Conservation (phyloP, 2,113 vertebrate species). For the Catharus fuscescens region DNA sequence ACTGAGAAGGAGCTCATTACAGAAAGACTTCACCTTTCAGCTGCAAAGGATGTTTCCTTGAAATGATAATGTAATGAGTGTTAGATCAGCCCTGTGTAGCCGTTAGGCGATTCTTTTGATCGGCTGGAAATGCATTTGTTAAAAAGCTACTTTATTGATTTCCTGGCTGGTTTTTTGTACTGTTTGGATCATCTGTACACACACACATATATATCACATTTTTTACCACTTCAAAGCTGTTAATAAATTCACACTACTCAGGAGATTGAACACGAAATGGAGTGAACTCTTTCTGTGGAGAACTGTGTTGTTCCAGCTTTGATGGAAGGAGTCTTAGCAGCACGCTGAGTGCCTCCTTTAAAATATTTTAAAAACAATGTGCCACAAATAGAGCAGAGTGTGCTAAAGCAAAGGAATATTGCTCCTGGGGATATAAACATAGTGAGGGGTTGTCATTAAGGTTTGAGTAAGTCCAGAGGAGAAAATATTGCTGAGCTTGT, state of each 20-base stretch:
- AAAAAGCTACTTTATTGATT: slow-evolving; percentile 74
- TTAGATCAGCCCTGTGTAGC: slow-evolving; percentile 67
- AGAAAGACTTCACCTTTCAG: slow-evolving; percentile 60
- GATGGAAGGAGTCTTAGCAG: not conserved
- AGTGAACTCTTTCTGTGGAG: slow-evolving; percentile 1
- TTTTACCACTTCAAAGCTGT: slow-evolving; percentile 70
- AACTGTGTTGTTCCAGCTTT: slow-evolving; percentile 30
- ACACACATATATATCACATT: slow-evolving; percentile 15
- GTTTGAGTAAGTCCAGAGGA: not conserved
- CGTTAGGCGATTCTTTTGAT: slow-evolving; percentile 72
- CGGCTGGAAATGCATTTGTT: slow-evolving; percentile 68
- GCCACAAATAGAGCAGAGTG: not conserved
- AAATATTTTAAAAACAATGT: slow-evolving; percentile 32
- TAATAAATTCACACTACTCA: slow-evolving; percentile 59
- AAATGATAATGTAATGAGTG: slow-evolving; percentile 62
- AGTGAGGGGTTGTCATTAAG: not conserved
- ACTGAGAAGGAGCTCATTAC: slow-evolving; percentile 66
- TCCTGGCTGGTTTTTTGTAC: slow-evolving; percentile 64
- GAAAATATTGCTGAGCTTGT: not conserved
- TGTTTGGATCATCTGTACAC: slow-evolving; percentile 62
- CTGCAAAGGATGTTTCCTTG: slow-evolving; percentile 65
- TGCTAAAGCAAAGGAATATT: not conserved
- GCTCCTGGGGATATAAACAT: not conserved
- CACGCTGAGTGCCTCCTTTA: not conserved
- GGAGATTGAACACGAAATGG: slow-evolving; percentile 29